These are phyloP conservation scores for Drosophila hydei DNA, from an alignment of 1,140 invertebrate genomes.

Conservation along the genomic window DNA sequence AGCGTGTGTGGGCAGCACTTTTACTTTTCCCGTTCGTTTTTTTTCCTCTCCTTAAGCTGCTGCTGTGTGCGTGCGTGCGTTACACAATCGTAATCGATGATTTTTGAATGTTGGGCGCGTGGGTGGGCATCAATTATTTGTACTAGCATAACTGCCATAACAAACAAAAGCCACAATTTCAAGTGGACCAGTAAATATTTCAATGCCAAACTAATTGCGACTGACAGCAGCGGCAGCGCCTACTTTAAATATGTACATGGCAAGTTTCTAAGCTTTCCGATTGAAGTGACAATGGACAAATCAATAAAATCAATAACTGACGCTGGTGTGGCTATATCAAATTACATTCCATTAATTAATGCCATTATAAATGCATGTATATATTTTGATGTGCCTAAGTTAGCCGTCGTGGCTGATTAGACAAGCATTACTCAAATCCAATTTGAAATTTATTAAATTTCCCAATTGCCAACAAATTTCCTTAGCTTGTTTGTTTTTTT, in stretches of 20 bases:
- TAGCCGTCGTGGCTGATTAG: not conserved
- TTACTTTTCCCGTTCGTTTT: constrained; percentile 29
- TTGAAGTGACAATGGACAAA: not conserved
- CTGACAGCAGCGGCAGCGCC: not conserved
- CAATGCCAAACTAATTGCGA: constrained; percentile 17
- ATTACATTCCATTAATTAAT: not conserved
- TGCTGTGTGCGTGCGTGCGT: constrained; percentile 17
- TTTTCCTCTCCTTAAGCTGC: not conserved
- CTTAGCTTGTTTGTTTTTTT: not conserved
- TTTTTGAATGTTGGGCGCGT: constrained; percentile 44
- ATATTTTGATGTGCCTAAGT: no score
- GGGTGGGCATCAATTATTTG: constrained; percentile 14
- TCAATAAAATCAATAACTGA: constrained; percentile 21
- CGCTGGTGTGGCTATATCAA: not conserved
- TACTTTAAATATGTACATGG: not conserved
- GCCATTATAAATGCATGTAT: not conserved
- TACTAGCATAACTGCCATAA: constrained; percentile 1
- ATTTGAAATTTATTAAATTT: not conserved
- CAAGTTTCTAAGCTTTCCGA: not conserved
- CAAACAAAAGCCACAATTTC: constrained; percentile 1
- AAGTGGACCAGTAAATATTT: constrained; percentile 12
- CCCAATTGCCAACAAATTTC: not conserved
- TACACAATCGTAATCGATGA: constrained; percentile 44
- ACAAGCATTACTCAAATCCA: not conserved
- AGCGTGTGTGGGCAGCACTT: constrained; percentile 38